Evolutionary conservation across 2,113 vertebrate species (phyloP), one percentile per base, ranked within the genome.

Genomic region (Thamnophis sirtalis): DNA sequence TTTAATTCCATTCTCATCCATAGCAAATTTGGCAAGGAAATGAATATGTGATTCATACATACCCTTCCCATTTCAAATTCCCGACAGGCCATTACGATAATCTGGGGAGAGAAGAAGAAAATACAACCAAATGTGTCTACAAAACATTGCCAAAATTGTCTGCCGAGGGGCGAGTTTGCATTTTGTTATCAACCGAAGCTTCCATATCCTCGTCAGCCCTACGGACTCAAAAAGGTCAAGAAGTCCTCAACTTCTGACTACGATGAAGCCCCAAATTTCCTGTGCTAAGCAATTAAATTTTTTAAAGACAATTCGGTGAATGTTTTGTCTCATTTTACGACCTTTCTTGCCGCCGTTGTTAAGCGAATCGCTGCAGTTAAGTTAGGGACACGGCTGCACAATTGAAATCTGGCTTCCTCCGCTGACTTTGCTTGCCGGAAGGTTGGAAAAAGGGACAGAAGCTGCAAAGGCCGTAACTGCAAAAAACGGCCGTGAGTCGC

Each of bases 61-160:
- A 99, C 99, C 98, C 99, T 98, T 97, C 99, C 99, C 99, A 99
- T 99, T 97, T 99, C 99, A 96, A 99, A 99, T 96, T 99, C 99
- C 95, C 99, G 98, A 97, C 99, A 99, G 49, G 99, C 99, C 99
- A 99, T 99, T 55, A 99, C 98, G 94, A 99, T 99, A 96, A 99
- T 98, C 99, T 99, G 97, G 73, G 96, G 95, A 49, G 19, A 4
- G 9, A 56, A 56, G 13, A 2, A 22, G 13, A 43, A 56, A 68
- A 68, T 90, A 43, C 8, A 94, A 91, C 89, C 90, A 87, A 6
- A 92, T 80, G 28, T 28, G 88, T 94, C 11, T 94, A 53, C 80
- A n/a, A 24, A 53, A 89, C 10, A 33, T 51, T 48, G 89, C 89
- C 86, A 95, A 28, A 92, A 53, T 51, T 80, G 3, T 80, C 13